These are phyloP conservation scores for Drosophila biarmipes DNA, from an alignment of 1,140 invertebrate genomes.

Conservation along the genomic window DNA sequence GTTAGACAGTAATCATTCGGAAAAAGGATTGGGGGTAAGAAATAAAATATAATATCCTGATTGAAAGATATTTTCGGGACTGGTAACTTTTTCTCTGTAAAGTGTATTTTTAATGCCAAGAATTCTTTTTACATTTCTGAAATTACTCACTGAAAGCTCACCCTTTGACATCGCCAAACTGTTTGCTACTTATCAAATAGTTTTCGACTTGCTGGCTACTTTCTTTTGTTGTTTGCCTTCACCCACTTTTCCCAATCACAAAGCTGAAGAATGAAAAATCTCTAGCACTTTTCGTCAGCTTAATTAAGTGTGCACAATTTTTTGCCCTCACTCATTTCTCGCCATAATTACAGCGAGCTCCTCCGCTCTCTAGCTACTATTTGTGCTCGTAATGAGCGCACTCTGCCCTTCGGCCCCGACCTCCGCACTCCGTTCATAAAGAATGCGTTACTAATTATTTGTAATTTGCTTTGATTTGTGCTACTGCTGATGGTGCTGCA, in stretches of 20 bases:
- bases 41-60: no score
- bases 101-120: not conserved
- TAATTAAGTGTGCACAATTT: constrained; percentile 55
- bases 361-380: constrained; percentile 15
- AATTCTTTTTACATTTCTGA: not conserved
- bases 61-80: no score
- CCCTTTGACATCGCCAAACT: not conserved
- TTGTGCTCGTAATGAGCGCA: constrained; percentile 57
- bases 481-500: constrained; percentile 6
- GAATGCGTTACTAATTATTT: constrained; percentile 73
- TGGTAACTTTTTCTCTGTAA: not conserved
- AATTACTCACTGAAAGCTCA: not conserved
- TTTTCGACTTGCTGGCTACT: constrained; percentile 1
- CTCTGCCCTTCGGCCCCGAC: not conserved
- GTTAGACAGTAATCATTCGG: not conserved
- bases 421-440: constrained; percentile 8
- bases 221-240: not conserved
- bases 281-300: constrained; percentile 48
- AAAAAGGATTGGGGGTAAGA: not conserved
- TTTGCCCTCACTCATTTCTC: constrained; percentile 16
- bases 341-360: constrained; percentile 52
- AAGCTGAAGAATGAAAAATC: constrained; percentile 16
- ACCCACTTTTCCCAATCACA: constrained; percentile 4
- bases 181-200: not conserved
- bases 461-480: constrained; percentile 73